These are phyloP conservation scores for Plemyria rubiginata DNA, from an alignment of 2,888 invertebrate genomes.

Conservation along the genomic window DNA sequence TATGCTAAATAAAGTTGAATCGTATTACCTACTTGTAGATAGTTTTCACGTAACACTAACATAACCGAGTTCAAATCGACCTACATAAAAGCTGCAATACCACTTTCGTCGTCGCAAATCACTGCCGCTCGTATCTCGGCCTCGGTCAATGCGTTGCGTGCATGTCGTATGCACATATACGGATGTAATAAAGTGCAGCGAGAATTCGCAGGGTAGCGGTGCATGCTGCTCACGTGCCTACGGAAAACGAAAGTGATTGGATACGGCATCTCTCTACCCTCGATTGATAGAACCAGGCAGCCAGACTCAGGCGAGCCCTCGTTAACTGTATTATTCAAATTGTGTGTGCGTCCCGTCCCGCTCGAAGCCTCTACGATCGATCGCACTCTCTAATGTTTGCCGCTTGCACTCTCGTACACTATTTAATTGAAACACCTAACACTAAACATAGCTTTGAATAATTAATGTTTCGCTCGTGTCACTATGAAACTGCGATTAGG, in stretches of 20 bases:
- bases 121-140: conserved; percentile 79
- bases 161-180: conserved; percentile 82
- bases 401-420: conserved; percentile 62
- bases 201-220: conserved; percentile 79
- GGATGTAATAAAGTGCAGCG: conserved; percentile 80
- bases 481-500: conserved; percentile 39
- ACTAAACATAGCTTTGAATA: conserved; percentile 48
- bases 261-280: conserved; percentile 77
- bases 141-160: conserved; percentile 83
- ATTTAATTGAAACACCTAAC: conserved; percentile 55
- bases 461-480: conserved; percentile 44
- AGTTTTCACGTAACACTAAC: conserved; percentile 73
- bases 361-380: conserved; percentile 57
- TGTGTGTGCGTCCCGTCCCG: conserved; percentile 58
- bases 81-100: conserved; percentile 83
- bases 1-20: conserved; percentile 42
- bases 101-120: conserved; percentile 85
- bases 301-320: conserved; percentile 72
- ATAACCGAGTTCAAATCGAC: conserved; percentile 75
- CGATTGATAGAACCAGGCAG: conserved; percentile 71
- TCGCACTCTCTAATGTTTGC: conserved; percentile 59
- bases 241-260: conserved; percentile 82
- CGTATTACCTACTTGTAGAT: conserved; percentile 46
- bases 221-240: conserved; percentile 78
- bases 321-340: conserved; percentile 81